Base-by-base conservation (phyloP, 2,113 vertebrate genomes). In the Salvelinus namaycush region DNA sequence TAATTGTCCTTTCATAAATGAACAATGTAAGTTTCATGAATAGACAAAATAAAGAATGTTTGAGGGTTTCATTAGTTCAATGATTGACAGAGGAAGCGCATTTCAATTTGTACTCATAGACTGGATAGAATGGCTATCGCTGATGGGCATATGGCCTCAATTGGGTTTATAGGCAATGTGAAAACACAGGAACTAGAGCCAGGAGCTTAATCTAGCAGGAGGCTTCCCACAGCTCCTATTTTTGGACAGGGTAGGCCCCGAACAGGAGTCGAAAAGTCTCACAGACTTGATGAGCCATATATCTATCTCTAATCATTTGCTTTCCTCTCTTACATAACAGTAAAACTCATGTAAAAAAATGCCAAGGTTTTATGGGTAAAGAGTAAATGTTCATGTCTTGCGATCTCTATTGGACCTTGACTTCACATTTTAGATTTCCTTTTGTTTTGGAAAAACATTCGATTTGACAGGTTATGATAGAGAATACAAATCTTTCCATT, bases 351-450 rank as follows among this genome's bases (percentile, higher is more conserved):
- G 1, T 13, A 13, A 49, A 13, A 51, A 34, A 34, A 51, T 18
- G 51, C 1, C 0, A 54, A 54, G 16, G 49, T 51, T 51, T 51
- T 11, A 13, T 51, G 49, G 49, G 13, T 51, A 14, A 51, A 16
- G 49, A 51, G 3, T 51, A 39, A 16, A 51, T 51, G 16, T 54
- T 18, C 51, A 54, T 54, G 51, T 54, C 51, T 18, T 54, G 12
- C 1, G 16, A 54, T 54, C 51, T 54, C 51, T 3, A 12, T 66
- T 22, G 34, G n/a, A 59, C 49, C 51, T 18, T 54, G 51, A 54
- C 51, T 54, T 76, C 75, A 79, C 69, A 69, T 83, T 81, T 71
- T 44, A 66, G 73, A 60, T 83, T 81, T 73, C 39, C 67, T 77
- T 84, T 75, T 62, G 75, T 78, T 84, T 78, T 31, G 1, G 18